Evolutionary conservation across 2,888 invertebrate genomes (phyloP), one percentile per base, ranked within the genome.

Genomic region (Incurvaria masculella): DNA sequence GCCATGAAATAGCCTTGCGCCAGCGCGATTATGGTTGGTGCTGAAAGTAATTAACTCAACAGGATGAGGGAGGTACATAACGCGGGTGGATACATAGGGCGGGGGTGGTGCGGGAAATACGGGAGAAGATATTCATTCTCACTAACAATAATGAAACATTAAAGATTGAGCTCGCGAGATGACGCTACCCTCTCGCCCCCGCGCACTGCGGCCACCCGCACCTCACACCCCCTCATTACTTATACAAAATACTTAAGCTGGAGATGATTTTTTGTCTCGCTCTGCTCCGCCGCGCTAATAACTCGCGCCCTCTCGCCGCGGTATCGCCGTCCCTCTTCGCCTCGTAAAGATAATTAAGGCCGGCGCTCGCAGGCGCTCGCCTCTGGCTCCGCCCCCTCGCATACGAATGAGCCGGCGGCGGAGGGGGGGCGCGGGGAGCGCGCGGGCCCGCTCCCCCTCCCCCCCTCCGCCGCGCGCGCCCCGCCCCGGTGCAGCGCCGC

Each of bases 251-350:
- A 78, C 78, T 76, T 76, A 76, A 78, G 78, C 74, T 75, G 75
- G 63, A 71, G 75, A 73, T 73, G 54, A 54, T 54, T 54, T 61
- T 65, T 66, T 81, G 78, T 75, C 81, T 74, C 73, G 74, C 82
- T 81, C 81, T 61, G 62, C 69, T 82, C 81, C 79, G 80, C 79
- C 65, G 81, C 70, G 82, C 82, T 83, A 83, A 82, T 82, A 82
- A 81, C 81, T 80, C 79, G 81, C 80, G 79, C 79, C 75, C 78
- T 72, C 75, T 73, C 66, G 59, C 68, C 47, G 45, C 39, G 21
- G 43, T 76, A 73, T 72, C 68, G 70, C 74, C 69, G 69, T 79
- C 79, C 71, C 70, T 70, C 66, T 79, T 69, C 65, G 66, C 64
- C 73, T 69, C 66, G 68, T 65, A 67, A 68, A 68, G 72, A 76